Evolutionary conservation across 2,113 vertebrate genomes (phyloP).

Genomic region (Sitta europaea): DNA sequence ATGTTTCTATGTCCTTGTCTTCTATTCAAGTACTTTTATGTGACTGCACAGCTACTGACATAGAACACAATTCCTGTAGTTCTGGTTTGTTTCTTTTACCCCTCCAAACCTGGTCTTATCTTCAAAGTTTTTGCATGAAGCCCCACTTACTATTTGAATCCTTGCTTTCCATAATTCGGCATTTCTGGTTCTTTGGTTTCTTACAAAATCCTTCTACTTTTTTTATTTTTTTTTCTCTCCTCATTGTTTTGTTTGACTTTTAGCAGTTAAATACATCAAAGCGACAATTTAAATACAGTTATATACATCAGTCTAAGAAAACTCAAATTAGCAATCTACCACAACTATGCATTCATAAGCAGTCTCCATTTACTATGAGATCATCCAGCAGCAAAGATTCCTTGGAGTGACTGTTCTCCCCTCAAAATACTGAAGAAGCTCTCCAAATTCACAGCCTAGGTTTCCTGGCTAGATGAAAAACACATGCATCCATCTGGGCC

Average conservation of each 20-base stretch:
- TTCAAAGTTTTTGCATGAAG: neutral
- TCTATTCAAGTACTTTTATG: neutral
- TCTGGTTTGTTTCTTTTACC: neutral
- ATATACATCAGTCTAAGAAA: neutral
- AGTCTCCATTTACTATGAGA: neutral
- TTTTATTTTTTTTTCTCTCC: neutral
- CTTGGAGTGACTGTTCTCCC: neutral
- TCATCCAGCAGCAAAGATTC: neutral
- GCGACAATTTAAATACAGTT: neutral
- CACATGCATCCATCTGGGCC: fast-evolving
- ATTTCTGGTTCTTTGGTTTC: neutral
- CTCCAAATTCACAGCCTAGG: neutral
- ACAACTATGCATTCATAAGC: neutral
- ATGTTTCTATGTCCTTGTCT: neutral
- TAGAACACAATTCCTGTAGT: neutral
- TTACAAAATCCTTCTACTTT: neutral
- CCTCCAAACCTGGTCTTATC: neutral
- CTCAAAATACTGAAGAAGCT: neutral
- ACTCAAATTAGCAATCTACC: neutral
- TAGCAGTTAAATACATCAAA: neutral
- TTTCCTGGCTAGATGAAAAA: neutral
- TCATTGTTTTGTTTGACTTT: neutral
- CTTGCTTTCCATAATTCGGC: neutral
- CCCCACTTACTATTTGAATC: neutral
- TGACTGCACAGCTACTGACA: neutral